Conservation (phyloP, 2,797 vertebrate genomes). For the Lutjanus campechanus region DNA sequence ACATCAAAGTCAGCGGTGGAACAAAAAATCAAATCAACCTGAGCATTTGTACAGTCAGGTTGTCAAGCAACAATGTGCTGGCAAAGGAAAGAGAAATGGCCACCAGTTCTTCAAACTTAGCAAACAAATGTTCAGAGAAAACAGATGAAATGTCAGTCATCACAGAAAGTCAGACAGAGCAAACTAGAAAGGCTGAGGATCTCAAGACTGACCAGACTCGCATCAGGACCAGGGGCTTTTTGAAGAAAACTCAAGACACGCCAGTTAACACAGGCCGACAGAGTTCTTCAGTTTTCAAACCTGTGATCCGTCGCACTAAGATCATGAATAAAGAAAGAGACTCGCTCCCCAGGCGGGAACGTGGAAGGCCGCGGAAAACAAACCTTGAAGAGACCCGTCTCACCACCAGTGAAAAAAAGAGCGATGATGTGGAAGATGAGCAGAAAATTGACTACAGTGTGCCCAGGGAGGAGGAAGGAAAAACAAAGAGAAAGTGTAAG, state of each 20-base stretch:
- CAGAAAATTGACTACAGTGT: background rate
- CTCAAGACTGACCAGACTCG: background rate
- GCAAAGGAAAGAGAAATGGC: constrained; percentile 37
- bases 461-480: background rate
- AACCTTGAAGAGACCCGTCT: accelerated
- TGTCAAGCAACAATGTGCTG: constrained; percentile 69
- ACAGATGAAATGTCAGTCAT: background rate
- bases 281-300: background rate
- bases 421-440: background rate
- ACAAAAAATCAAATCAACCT: constrained; percentile 8
- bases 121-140: background rate
- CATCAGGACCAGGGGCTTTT: constrained; percentile 51
- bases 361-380: constrained; percentile 63
- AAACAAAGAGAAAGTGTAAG: background rate
- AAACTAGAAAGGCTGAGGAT: background rate
- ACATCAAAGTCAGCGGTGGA: constrained; percentile 4
- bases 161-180: background rate
- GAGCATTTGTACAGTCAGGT: constrained; percentile 56
- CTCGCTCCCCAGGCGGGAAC: constrained; percentile 16
- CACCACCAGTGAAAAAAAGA: background rate
- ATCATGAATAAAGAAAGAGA: background rate
- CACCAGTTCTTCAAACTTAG: background rate
- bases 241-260: constrained; percentile 22
- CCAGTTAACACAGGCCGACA: background rate
- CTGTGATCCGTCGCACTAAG: accelerated